Percentiles rank a stretch among this genome's conserved stretches.
These are phyloP conservation scores for Ridgeia piscesae DNA, from an alignment of 1,140 invertebrate genomes.

Conservation along the genomic window DNA sequence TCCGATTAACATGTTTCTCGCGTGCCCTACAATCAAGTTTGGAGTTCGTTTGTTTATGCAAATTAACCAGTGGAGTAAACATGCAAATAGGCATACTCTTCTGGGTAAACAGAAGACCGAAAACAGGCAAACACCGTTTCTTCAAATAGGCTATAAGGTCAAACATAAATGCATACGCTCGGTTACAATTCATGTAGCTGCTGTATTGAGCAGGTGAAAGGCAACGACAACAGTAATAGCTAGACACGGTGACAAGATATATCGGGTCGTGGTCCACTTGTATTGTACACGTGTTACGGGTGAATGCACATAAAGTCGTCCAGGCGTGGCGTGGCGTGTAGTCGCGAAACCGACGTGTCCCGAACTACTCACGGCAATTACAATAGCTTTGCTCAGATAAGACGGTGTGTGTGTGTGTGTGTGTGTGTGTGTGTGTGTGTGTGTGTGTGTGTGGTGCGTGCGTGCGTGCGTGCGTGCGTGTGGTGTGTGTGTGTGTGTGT, in stretches of 20 bases:
- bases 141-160: not conserved
- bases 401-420: not conserved
- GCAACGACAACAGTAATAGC: not conserved
- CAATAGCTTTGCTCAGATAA: not conserved
- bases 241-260: not conserved
- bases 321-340: not conserved
- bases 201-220: not conserved
- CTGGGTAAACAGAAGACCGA: not conserved
- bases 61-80: not conserved
- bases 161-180: not conserved
- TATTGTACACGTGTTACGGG: not conserved
- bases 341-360: not conserved
- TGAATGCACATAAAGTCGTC: not conserved
- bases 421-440: too few relatives aligned
- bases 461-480: not conserved
- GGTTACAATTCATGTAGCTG: not conserved
- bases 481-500: too few relatives aligned
- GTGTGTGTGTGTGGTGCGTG: too few relatives aligned
- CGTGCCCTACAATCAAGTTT: not conserved
- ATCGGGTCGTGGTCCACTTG: not conserved
- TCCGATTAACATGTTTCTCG: not conserved
- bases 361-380: not conserved
- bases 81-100: not conserved
- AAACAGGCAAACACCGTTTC: too few relatives aligned
- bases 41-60: not conserved